phyloP scores from a whole-genome alignment of 2,888 invertebrate species.

The Epirrhoe alternata region DNA sequence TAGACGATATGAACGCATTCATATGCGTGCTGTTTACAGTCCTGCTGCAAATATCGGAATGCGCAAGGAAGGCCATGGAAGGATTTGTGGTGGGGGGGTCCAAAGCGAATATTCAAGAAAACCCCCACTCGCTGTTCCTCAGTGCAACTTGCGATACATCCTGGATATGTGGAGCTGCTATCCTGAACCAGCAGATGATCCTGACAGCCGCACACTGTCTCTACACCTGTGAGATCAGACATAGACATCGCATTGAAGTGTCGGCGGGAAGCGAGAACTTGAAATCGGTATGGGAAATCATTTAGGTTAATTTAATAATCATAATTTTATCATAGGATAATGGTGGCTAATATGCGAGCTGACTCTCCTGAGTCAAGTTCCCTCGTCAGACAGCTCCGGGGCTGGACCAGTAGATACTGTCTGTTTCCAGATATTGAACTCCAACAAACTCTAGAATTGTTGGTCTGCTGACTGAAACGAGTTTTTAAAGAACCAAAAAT shows the following conservation, averaged over 20 bases:
- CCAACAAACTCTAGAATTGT: too few relatives aligned
- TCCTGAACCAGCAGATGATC: slow-evolving; percentile 49
- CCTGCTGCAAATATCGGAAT: slow-evolving; percentile 5
- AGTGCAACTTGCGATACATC: slow-evolving; percentile 12
- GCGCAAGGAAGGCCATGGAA: slow-evolving; percentile 33
- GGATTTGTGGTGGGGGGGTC: slow-evolving; percentile 45
- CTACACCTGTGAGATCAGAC: slow-evolving; percentile 7
- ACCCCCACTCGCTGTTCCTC: slow-evolving; percentile 44
- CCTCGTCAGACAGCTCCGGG: too few relatives aligned
- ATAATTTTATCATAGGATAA: too few relatives aligned
- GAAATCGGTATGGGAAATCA: slow-evolving; percentile 30
- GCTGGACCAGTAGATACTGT: too few relatives aligned
- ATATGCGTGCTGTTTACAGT: slow-evolving; percentile 14
- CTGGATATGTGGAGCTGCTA: slow-evolving; percentile 49
- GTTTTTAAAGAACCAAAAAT: too few relatives aligned
- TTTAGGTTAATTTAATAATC: neutral
- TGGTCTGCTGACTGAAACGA: too few relatives aligned
- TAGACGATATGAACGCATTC: slow-evolving; percentile 5
- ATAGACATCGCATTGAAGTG: slow-evolving; percentile 11
- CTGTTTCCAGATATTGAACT: too few relatives aligned
- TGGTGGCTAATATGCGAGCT: neutral
- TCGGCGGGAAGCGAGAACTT: slow-evolving; percentile 37
- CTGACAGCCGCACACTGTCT: slow-evolving; percentile 54
- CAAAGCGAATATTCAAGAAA: slow-evolving; percentile 26
- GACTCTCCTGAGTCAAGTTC: neutral